Evolutionary conservation across 2,888 invertebrate genomes (phyloP).

Genomic region (Agriopis aurantiaria): DNA sequence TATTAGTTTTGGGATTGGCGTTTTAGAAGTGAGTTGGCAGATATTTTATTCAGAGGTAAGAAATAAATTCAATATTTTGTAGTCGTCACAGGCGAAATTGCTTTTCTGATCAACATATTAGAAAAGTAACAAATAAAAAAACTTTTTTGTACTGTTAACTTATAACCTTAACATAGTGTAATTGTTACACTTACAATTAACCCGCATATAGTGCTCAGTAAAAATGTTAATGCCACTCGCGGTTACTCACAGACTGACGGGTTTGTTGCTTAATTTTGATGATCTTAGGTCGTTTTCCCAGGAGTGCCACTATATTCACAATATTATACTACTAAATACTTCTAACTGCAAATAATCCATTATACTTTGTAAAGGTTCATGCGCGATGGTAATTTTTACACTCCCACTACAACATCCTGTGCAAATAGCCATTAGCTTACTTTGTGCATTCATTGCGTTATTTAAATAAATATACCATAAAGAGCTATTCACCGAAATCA

Average conservation of each 20-base stretch:
- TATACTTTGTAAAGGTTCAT: constrained; percentile 18
- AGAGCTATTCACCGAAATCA: constrained; percentile 16
- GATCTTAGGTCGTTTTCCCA: no score
- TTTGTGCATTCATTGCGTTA: constrained; percentile 41
- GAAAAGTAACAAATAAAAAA: no score
- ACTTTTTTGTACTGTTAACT: no score
- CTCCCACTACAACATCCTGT: constrained; percentile 34
- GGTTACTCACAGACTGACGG: no score
- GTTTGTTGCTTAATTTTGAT: no score
- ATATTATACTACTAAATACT: no score
- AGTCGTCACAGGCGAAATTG: not conserved
- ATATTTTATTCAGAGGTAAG: constrained; percentile 8
- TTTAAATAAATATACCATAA: constrained; percentile 28
- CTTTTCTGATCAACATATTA: not conserved
- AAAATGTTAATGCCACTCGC: no score
- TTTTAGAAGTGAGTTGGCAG: not conserved
- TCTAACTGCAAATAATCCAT: not conserved
- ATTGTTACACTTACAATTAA: no score
- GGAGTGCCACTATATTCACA: no score
- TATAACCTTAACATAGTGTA: no score
- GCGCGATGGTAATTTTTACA: constrained; percentile 38
- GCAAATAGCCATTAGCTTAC: constrained; percentile 38
- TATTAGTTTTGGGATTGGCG: constrained; percentile 19
- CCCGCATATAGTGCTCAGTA: no score
- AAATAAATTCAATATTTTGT: not conserved